A percentile compares a stretch with the other conserved stretches of the same genome.
phyloP scores from a whole-genome alignment of 2,888 invertebrate genomes.

The Rhagium mordax region DNA sequence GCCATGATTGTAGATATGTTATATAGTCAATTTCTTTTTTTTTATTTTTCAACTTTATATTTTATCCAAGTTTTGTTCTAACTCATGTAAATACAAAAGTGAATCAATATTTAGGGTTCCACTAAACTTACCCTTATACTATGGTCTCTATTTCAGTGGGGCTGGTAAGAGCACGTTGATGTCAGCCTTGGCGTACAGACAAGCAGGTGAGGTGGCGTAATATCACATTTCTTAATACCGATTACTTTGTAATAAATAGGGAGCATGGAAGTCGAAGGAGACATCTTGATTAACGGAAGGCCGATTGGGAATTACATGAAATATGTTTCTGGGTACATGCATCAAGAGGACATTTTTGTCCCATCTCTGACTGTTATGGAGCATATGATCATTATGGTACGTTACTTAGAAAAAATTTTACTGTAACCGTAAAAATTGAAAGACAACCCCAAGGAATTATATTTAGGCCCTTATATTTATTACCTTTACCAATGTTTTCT shows the following conservation, averaged over 20 bases:
- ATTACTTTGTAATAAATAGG: constrained; percentile 64
- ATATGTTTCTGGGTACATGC: constrained; percentile 89
- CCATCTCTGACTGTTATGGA: constrained; percentile 89
- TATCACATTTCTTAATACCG: background rate
- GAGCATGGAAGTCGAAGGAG: constrained; percentile 82
- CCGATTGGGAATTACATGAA: constrained; percentile 84
- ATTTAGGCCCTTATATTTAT: no score
- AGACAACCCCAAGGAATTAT: no score
- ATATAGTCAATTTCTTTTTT: no score
- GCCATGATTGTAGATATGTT: no score
- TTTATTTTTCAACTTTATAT: no score
- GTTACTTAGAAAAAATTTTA: constrained; percentile 32
- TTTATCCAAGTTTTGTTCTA: no score
- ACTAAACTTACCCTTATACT: background rate
- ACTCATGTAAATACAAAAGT: no score
- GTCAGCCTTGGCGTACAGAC: constrained; percentile 86
- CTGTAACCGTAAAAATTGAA: no score
- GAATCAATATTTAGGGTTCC: no score
- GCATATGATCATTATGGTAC: constrained; percentile 90
- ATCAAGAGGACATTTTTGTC: constrained; percentile 93
- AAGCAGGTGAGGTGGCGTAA: constrained; percentile 74
- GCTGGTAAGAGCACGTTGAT: constrained; percentile 93
- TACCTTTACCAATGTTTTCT: no score
- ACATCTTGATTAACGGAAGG: constrained; percentile 85
- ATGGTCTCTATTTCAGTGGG: constrained; percentile 75